Conservation (phyloP, 2,888 invertebrate genomes). For the Pseudococcus jackbeardsleyi region DNA sequence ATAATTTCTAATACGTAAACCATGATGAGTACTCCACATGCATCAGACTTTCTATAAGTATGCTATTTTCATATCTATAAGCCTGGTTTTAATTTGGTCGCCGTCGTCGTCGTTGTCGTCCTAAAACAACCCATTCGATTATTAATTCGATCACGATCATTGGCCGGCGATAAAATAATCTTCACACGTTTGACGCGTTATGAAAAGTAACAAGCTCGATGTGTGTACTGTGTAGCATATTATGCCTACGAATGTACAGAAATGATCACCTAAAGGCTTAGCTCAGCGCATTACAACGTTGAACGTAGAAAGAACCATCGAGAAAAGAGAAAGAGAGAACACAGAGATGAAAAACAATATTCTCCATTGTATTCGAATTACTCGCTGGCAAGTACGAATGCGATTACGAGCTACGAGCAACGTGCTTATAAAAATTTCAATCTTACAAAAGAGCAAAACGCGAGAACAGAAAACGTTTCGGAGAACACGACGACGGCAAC, state of each 20-base stretch:
- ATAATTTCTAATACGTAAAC: too few relatives aligned
- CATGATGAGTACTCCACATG: too few relatives aligned
- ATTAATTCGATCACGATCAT: conserved; percentile 29
- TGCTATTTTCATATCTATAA: too few relatives aligned
- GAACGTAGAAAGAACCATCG: neutral
- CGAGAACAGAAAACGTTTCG: neutral
- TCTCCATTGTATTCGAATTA: conserved; percentile 4
- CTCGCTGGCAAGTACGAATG: neutral
- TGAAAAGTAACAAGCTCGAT: neutral
- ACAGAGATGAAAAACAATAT: neutral
- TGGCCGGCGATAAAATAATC: neutral
- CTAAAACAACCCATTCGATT: too few relatives aligned
- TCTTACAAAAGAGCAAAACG: neutral
- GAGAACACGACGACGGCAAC: neutral
- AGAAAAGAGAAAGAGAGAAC: neutral
- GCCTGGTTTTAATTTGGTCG: too few relatives aligned
- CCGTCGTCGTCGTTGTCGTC: too few relatives aligned
- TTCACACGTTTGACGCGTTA: neutral
- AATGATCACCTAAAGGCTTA: conserved; percentile 6
- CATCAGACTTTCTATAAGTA: too few relatives aligned
- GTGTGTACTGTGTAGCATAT: neutral
- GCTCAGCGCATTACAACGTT: neutral
- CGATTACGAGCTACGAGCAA: neutral
- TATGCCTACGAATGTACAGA: neutral
- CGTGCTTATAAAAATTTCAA: conserved; percentile 20